These are phyloP conservation scores for Drosophila kanapiae DNA, from an alignment of 1,140 invertebrate genomes.

Conservation along the genomic window DNA sequence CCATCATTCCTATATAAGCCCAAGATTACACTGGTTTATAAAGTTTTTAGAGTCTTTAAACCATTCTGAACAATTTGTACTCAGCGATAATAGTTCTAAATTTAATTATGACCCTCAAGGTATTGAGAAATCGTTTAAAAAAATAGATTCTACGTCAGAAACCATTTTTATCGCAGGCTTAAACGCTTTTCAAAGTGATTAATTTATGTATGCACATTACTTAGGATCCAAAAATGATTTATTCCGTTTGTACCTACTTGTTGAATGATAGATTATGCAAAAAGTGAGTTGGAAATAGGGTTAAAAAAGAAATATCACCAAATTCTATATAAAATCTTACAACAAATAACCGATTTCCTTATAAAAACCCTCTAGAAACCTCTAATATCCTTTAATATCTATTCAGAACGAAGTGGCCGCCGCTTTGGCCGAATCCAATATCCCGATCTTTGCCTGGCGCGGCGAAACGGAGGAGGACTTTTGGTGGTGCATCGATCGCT, in stretches of 20 bases:
- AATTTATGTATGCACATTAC: slow-evolving; percentile 5
- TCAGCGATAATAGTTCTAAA: neutral
- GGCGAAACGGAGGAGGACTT: slow-evolving; percentile 99
- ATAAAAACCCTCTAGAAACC: too few species aligned
- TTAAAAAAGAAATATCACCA: neutral
- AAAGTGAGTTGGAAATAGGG: neutral
- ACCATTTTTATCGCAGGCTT: neutral
- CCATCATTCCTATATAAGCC: neutral
- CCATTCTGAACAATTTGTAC: neutral
- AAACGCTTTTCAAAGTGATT: neutral
- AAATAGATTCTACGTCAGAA: neutral
- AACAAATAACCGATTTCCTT: too few species aligned
- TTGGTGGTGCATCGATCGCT: slow-evolving; percentile 99
- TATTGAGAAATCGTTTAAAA: neutral
- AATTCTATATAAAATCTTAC: neutral
- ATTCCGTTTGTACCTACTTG: too few species aligned
- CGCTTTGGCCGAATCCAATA: slow-evolving; percentile 96
- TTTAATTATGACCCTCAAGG: slow-evolving; percentile 3
- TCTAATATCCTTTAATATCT: neutral
- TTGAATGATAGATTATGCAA: neutral
- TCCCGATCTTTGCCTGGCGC: slow-evolving; percentile 97
- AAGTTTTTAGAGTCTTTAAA: neutral
- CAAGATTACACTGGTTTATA: neutral
- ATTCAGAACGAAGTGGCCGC: slow-evolving; percentile 97
- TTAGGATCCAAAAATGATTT: neutral